phyloP scores from a whole-genome alignment of 2,113 vertebrate species.

The Machaerirhynchus nigripectus region DNA sequence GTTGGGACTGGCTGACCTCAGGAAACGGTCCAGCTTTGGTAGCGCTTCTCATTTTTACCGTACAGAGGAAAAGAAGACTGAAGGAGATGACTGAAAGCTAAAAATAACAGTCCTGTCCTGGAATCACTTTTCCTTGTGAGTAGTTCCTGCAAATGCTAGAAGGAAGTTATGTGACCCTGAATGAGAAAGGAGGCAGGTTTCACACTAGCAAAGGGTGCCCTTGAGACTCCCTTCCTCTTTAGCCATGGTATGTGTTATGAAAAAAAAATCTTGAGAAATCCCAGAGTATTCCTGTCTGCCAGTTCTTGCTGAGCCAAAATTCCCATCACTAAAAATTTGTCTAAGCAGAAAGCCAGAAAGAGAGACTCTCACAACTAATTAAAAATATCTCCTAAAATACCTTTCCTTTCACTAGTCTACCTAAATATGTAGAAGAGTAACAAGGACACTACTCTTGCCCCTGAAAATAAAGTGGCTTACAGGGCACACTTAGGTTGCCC shows the following conservation, averaged over 20 bases:
- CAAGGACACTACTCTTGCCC: neutral
- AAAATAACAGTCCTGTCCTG: neutral
- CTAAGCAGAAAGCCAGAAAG: neutral
- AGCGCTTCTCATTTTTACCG: neutral
- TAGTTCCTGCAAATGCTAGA: neutral
- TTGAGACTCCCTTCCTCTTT: neutral
- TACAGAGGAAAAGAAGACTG: neutral
- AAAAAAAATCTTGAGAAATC: neutral
- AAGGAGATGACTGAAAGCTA: neutral
- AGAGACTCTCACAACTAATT: neutral
- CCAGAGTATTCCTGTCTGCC: neutral
- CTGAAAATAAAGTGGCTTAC: neutral
- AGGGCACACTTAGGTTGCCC: neutral
- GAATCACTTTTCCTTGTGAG: neutral
- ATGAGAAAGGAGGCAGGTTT: neutral
- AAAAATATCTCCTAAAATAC: neutral
- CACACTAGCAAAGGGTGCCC: neutral
- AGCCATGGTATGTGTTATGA: neutral
- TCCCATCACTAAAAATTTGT: neutral
- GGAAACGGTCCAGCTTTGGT: neutral
- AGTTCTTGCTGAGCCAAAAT: neutral
- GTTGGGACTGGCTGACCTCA: neutral
- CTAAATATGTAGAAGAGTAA: neutral
- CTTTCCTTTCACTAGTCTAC: neutral
- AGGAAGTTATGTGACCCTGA: neutral